A percentile compares a stretch with the other conserved stretches of the same genome.
Evolutionary conservation across 2,888 invertebrate genomes (phyloP).

Genomic region (Lasioglossum figueresi): DNA sequence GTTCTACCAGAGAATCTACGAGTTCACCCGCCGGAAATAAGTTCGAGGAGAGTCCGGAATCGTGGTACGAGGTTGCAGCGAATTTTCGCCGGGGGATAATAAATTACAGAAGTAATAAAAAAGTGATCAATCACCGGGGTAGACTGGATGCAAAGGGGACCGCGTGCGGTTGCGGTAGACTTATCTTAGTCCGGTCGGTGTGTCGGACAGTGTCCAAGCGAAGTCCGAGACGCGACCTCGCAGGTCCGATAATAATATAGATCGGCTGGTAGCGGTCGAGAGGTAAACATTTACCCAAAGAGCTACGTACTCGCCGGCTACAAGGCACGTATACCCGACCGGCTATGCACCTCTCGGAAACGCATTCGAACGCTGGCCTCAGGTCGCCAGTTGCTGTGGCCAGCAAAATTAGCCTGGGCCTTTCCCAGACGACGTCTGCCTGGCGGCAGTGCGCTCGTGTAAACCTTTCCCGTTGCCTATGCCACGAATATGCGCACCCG

Average conservation of each 20-base stretch:
- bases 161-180: slow-evolving; percentile 27
- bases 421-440: slow-evolving; percentile 77
- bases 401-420: slow-evolving; percentile 79
- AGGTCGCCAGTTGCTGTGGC: slow-evolving; percentile 51
- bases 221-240: slow-evolving; percentile 14
- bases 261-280: slow-evolving; percentile 23
- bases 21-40: neutral
- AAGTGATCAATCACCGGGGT: neutral
- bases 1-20: neutral
- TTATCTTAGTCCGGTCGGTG: slow-evolving; percentile 31
- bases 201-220: slow-evolving; percentile 28
- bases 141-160: neutral
- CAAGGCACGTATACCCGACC: slow-evolving; percentile 47
- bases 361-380: slow-evolving; percentile 50
- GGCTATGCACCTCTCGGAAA: slow-evolving; percentile 56
- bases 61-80: neutral
- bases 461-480: slow-evolving; percentile 51
- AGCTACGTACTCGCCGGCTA: slow-evolving; percentile 38
- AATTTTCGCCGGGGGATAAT: neutral
- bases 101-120: neutral
- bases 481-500: slow-evolving; percentile 50
- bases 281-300: slow-evolving; percentile 60
- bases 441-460: slow-evolving; percentile 53
- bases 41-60: neutral
- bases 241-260: slow-evolving; percentile 51